Evolutionary conservation across 1,140 invertebrate genomes (phyloP).

Genomic region (Steinernema khuongi): DNA sequence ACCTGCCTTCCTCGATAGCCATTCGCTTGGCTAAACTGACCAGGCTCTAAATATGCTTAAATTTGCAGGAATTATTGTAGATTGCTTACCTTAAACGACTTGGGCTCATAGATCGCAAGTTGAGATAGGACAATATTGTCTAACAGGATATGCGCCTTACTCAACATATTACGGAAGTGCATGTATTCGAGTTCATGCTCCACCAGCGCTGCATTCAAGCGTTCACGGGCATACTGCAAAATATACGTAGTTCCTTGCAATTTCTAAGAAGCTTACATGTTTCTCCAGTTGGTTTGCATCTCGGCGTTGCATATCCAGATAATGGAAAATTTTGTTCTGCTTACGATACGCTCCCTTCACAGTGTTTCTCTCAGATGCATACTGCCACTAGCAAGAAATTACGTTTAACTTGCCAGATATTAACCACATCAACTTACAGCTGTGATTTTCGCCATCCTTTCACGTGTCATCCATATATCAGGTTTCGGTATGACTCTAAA

Average conservation of each 20-base stretch:
- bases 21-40: neutral
- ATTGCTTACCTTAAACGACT: neutral
- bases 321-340: constrained; percentile 11
- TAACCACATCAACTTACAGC: neutral
- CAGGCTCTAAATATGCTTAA: neutral
- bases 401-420: neutral
- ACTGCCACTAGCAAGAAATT: neutral
- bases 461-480: neutral
- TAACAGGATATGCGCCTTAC: neutral
- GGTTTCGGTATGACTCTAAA: neutral
- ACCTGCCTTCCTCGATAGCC: neutral
- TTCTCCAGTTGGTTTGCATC: neutral
- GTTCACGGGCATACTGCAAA: neutral
- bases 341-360: constrained; percentile 4
- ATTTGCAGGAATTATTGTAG: neutral
- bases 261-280: neutral
- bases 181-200: neutral
- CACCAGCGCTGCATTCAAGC: neutral
- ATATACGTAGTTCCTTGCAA: neutral
- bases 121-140: neutral
- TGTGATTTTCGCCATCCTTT: neutral
- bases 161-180: neutral
- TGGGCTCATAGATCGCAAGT: neutral
- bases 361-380: neutral
- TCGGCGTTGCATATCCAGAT: neutral